Conservation (phyloP, 2,888 invertebrate species). For the Operophtera brumata region DNA sequence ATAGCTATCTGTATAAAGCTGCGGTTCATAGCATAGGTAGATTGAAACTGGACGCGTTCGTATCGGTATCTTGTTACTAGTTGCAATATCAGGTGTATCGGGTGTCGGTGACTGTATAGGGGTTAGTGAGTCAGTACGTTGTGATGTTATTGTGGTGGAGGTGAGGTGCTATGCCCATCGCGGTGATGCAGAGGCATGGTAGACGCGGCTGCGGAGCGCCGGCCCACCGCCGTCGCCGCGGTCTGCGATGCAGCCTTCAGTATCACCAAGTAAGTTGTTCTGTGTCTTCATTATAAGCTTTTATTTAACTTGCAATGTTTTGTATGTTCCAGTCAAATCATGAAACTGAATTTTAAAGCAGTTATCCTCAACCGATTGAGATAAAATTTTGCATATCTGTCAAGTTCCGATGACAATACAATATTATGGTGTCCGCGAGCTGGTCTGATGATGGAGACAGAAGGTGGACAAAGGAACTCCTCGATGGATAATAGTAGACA, state of each 20-base stretch:
- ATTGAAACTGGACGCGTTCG: constrained; percentile 33
- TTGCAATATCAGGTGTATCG: constrained; percentile 50
- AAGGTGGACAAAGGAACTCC: too few species aligned
- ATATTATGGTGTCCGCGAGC: too few species aligned
- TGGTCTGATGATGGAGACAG: too few species aligned
- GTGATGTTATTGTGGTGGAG: constrained; percentile 59
- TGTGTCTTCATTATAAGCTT: neutral
- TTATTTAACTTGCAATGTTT: too few species aligned
- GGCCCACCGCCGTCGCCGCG: constrained; percentile 71
- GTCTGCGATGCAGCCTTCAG: constrained; percentile 65
- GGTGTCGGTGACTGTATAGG: constrained; percentile 51
- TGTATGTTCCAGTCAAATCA: too few species aligned
- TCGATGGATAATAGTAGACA: too few species aligned
- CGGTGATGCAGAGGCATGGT: constrained; percentile 80
- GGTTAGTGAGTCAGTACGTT: constrained; percentile 45
- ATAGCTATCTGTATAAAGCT: constrained; percentile 9
- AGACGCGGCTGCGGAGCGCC: constrained; percentile 79
- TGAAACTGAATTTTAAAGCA: too few species aligned
- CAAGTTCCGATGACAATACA: too few species aligned
- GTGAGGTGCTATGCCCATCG: constrained; percentile 70
- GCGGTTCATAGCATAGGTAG: constrained; percentile 13
- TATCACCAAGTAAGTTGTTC: constrained; percentile 68
- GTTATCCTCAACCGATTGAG: too few species aligned
- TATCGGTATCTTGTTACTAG: constrained; percentile 35
- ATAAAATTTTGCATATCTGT: too few species aligned